Evolutionary conservation across 2,113 vertebrate species (phyloP).

Genomic region (Sylvia atricapilla): DNA sequence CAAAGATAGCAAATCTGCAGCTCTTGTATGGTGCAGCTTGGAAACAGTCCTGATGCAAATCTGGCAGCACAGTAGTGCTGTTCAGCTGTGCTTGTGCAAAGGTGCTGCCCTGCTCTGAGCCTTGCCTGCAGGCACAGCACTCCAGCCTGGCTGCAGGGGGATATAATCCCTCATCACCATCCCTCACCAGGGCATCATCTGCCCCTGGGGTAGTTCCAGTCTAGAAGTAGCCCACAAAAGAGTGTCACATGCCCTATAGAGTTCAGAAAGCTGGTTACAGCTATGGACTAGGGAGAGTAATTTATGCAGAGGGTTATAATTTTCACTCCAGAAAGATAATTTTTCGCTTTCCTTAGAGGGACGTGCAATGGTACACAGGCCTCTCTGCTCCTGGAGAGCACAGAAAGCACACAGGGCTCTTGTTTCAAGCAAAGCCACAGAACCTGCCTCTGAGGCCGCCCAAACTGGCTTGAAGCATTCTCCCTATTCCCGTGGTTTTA

Average conservation of each 20-base stretch:
- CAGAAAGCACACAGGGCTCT: no score
- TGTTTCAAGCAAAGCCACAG: no score
- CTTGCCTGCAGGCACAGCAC: not conserved
- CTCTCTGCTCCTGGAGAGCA: no score
- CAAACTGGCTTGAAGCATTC: no score
- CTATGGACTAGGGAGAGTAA: not conserved
- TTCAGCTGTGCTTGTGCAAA: accelerated
- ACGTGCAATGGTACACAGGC: no score
- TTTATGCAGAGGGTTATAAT: not conserved
- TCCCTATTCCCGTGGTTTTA: no score
- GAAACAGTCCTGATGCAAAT: not conserved
- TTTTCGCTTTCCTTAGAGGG: not conserved
- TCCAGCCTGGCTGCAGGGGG: not conserved
- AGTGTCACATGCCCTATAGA: not conserved
- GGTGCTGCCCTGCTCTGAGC: not conserved
- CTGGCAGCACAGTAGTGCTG: accelerated
- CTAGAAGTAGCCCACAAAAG: not conserved
- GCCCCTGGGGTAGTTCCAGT: not conserved
- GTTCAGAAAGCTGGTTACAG: not conserved
- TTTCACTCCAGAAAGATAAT: not conserved
- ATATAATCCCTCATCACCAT: not conserved
- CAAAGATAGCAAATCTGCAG: not conserved
- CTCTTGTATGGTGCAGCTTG: not conserved
- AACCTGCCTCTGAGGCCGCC: no score
- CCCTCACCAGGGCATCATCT: not conserved